These are phyloP conservation scores for Chroicocephalus ridibundus DNA, from an alignment of 2,113 vertebrate species.

Conservation along the genomic window DNA sequence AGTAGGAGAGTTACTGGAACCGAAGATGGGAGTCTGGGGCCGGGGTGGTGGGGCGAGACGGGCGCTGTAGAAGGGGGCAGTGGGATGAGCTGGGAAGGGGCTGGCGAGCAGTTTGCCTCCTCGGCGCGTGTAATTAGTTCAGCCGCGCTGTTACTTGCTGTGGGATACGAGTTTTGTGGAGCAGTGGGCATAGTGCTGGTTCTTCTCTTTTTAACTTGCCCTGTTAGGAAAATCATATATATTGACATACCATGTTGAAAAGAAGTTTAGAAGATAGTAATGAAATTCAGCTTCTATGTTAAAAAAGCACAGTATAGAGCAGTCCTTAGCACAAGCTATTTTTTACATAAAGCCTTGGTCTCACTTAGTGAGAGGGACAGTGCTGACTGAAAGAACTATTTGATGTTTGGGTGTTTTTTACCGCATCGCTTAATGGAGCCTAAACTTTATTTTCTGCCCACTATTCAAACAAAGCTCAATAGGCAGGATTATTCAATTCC, in stretches of 20 bases:
- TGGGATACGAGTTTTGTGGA: background rate
- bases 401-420: background rate
- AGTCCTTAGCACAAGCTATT: background rate
- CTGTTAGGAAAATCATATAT: background rate
- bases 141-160: background rate
- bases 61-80: background rate
- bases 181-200: too few relatives aligned
- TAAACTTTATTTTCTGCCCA: background rate
- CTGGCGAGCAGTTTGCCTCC: background rate
- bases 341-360: background rate
- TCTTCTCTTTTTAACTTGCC: background rate
- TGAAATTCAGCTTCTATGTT: background rate
- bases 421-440: background rate
- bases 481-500: background rate
- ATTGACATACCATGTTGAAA: background rate
- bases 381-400: background rate
- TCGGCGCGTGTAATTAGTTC: background rate
- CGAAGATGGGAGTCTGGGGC: background rate
- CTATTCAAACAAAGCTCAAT: background rate
- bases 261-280: background rate
- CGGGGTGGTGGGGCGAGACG: background rate
- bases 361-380: background rate
- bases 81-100: background rate
- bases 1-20: background rate
- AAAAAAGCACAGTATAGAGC: background rate